Evolutionary conservation across 2,797 vertebrate genomes (phyloP).

Genomic region (Myotis daubentonii): DNA sequence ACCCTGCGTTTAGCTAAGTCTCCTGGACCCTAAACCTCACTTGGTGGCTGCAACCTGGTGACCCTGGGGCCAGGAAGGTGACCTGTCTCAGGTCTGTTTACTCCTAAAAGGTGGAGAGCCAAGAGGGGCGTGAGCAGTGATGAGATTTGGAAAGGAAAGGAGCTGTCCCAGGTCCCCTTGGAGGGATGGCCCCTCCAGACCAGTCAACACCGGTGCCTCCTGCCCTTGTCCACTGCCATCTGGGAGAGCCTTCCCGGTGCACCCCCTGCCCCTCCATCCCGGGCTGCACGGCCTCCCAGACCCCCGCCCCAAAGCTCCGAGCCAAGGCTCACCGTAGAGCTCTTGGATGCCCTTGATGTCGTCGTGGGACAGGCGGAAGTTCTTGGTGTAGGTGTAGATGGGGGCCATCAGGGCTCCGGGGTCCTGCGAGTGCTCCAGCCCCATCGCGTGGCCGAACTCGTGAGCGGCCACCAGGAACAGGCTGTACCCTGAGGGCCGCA

Average conservation of each 20-base stretch:
- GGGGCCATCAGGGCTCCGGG: constrained; percentile 97
- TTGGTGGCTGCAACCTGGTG: background rate
- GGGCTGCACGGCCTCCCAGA: rapidly evolving
- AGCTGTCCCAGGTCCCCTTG: background rate
- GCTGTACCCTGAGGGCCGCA: constrained; percentile 91
- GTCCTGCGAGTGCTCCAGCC: constrained; percentile 97
- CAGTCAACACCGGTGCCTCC: background rate
- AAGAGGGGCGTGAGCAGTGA: background rate
- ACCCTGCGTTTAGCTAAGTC: too few species aligned
- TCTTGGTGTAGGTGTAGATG: constrained; percentile 96
- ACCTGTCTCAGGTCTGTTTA: background rate
- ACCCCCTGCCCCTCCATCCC: background rate
- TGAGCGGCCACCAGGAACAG: constrained; percentile 99
- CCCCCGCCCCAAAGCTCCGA: rapidly evolving
- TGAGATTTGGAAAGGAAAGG: background rate
- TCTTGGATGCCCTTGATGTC: constrained; percentile 97
- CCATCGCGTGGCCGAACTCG: constrained; percentile 98
- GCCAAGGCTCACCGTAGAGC: constrained; percentile 91
- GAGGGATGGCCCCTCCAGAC: background rate
- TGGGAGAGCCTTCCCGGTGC: too few species aligned
- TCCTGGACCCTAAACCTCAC: background rate
- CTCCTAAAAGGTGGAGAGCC: background rate
- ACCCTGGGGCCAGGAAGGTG: rapidly evolving
- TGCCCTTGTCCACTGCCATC: background rate
- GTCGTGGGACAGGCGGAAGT: constrained; percentile 95